phyloP scores from a whole-genome alignment of 2,113 vertebrate species.

The Hippotragus niger region DNA sequence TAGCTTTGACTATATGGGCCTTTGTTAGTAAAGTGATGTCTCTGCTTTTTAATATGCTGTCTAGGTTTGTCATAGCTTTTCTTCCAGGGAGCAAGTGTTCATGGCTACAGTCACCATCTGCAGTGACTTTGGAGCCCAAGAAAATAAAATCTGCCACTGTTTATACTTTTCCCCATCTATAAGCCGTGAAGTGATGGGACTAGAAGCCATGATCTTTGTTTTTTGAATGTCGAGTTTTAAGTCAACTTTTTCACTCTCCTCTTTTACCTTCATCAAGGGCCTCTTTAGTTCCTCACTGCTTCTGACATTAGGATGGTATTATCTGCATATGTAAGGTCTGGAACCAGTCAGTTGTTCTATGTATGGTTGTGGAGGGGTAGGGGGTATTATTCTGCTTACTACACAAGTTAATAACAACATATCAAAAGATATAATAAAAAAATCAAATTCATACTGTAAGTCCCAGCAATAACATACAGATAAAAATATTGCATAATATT shows the following conservation, averaged over 20 bases:
- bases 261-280: not conserved
- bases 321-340: not conserved
- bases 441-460: not conserved
- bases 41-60: not conserved
- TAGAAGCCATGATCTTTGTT: not conserved
- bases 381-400: not conserved
- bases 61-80: not conserved
- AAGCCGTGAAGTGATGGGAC: not conserved
- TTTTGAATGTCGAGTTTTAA: not conserved
- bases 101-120: not conserved
- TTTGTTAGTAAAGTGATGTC: not conserved
- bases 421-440: not conserved
- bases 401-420: not conserved
- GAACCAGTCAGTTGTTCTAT: not conserved
- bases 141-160: not conserved
- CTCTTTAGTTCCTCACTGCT: not conserved
- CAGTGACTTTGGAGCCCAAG: not conserved
- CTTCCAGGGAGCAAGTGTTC: not conserved
- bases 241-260: not conserved
- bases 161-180: not conserved
- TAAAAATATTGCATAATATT: not conserved
- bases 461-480: not conserved
- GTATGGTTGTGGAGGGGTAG: not conserved
- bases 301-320: not conserved
- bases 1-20: not conserved